phyloP scores from a whole-genome alignment of 1,140 invertebrate genomes.

The Aporrectodea caliginosa region DNA sequence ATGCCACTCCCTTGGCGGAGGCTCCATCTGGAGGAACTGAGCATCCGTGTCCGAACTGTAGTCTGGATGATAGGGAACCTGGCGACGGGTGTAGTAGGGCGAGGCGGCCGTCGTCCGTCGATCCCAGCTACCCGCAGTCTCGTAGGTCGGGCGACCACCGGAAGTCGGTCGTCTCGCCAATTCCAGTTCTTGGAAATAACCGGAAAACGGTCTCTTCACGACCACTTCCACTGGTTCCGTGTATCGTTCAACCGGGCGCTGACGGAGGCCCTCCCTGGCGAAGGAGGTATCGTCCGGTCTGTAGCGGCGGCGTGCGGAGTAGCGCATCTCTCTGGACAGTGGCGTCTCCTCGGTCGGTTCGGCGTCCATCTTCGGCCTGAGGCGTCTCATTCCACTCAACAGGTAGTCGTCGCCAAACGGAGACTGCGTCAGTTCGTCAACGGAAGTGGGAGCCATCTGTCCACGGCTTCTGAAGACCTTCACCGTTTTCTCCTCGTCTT shows the following conservation, averaged over 20 bases:
- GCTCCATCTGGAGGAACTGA: neutral
- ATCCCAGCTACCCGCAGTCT: slow-evolving; percentile 14
- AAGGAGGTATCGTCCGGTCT: slow-evolving; percentile 7
- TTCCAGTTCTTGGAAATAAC: neutral
- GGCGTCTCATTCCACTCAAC: neutral
- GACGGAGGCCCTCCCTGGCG: neutral
- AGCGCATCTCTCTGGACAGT: neutral
- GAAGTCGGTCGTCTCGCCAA: neutral
- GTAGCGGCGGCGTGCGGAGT: neutral
- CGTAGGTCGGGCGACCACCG: slow-evolving; percentile 20
- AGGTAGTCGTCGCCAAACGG: too few species aligned
- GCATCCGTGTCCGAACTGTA: slow-evolving; percentile 30
- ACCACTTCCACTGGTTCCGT: neutral
- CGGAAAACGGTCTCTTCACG: neutral
- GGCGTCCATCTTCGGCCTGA: neutral
- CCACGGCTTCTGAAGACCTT: slow-evolving; percentile 47
- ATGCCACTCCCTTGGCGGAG: neutral
- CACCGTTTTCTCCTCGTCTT: slow-evolving; percentile 58
- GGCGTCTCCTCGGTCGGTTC: neutral
- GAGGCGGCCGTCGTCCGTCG: slow-evolving; percentile 40
- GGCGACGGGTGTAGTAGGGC: slow-evolving; percentile 7
- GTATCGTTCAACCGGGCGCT: too few species aligned
- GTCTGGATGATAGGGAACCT: slow-evolving; percentile 12
- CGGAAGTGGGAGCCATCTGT: neutral
- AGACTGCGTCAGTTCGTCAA: neutral